Evolutionary conservation across 2,113 vertebrate genomes (phyloP), one percentile per base, ranked within the genome.

Genomic region (Forbesichthys papilliferus): DNA sequence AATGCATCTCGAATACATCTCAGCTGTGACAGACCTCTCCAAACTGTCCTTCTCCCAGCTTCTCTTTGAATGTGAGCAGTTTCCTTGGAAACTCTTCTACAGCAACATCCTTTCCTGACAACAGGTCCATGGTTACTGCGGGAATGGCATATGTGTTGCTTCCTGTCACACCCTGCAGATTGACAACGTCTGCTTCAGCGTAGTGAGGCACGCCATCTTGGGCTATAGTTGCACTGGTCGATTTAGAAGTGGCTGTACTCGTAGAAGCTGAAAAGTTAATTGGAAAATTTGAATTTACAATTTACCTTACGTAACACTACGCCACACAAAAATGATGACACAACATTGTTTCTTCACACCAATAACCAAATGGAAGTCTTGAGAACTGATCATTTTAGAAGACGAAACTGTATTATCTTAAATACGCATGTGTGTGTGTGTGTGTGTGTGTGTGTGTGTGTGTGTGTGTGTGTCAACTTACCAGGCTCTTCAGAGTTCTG

Each of bases 21-120:
- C 3, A 3, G 57, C 53, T 42, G 42, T 14, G 49, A 8, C 93
- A 84, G 61, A 98, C 98, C 95, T 99, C 98, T 75, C 98, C 98
- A 73, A 99, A 99, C 84, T 99, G 98, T 65, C 98, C 98, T 78
- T 99, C 98, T 68, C 98, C 98, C 7, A 99, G 91, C 83, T 99
- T 99, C 88, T 99, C 98, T 81, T 98, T 98, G 86, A 99, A 98
- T 0, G 92, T 94, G 53, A 99, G 88, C 70, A 98, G 90, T 67
- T 97, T 97, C 47, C 97, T 87, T 5, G 98, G 96, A 78, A 99
- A 98, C 85, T 99, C 98, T 68, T 96, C 95, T 0, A 98, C 92
- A 0, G 93, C 93, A 46, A 98, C 95, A 0, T 99, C 97, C 69
- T 98, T 99, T 54, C 96, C 96, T 0, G 96, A 97, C 54, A 98